Evolutionary conservation across 2,888 invertebrate species (phyloP).

Genomic region (Oligia fasciuncula): DNA sequence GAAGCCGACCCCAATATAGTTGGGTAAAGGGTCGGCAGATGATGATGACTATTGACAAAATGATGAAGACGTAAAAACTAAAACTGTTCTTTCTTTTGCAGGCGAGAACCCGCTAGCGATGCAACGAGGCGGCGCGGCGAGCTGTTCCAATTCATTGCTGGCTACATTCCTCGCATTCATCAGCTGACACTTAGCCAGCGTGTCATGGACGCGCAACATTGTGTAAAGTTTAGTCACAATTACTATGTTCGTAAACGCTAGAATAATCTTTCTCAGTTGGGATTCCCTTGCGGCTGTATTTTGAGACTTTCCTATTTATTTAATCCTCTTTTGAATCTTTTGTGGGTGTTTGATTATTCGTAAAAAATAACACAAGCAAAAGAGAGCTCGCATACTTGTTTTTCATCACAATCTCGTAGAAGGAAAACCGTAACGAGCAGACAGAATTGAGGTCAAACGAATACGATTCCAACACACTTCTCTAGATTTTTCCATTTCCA

Average conservation of each 20-base stretch:
- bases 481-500: conserved; percentile 44
- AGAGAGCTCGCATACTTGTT: neutral
- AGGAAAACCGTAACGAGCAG: conserved; percentile 11
- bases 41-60: too few species aligned
- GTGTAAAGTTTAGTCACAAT: conserved; percentile 66
- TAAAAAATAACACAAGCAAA: neutral
- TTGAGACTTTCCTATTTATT: neutral
- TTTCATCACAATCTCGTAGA: neutral
- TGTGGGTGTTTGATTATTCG: neutral
- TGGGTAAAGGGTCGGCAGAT: too few species aligned
- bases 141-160: conserved; percentile 79
- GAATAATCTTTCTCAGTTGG: conserved; percentile 63
- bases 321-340: neutral
- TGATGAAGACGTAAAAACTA: conserved; percentile 1
- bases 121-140: conserved; percentile 84
- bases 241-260: conserved; percentile 69
- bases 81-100: conserved; percentile 71
- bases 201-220: conserved; percentile 78
- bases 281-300: conserved; percentile 41
- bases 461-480: conserved; percentile 37
- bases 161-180: conserved; percentile 72
- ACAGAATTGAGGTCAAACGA: conserved; percentile 48
- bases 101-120: conserved; percentile 89
- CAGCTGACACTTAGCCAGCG: conserved; percentile 86
- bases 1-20: neutral